Percentiles rank a stretch among this genome's conserved stretches.
These are phyloP conservation scores for Ormyrus labotus DNA, from an alignment of 2,888 invertebrate genomes.

Conservation along the genomic window DNA sequence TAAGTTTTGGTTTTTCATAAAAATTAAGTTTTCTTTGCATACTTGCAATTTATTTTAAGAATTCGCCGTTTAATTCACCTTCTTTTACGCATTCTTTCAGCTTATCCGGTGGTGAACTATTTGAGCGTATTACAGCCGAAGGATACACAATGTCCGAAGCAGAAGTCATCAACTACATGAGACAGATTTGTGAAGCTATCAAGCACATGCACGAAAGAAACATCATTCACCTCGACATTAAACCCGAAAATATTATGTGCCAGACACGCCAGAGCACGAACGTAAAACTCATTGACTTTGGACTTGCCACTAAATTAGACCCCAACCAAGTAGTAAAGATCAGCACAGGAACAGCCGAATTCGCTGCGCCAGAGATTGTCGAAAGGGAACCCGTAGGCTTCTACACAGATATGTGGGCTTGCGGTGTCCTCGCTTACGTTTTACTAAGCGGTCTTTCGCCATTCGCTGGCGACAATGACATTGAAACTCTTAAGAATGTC, in stretches of 20 bases:
- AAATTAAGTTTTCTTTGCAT: background rate
- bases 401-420: conserved; percentile 99
- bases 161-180: conserved; percentile 99
- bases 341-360: conserved; percentile 99
- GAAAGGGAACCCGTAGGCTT: conserved; percentile 99
- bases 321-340: conserved; percentile 99
- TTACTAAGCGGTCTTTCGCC: conserved; percentile 98
- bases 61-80: background rate
- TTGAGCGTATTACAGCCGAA: conserved; percentile 98
- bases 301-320: conserved; percentile 97
- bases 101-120: conserved; percentile 98
- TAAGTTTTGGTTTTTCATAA: conserved; percentile 79
- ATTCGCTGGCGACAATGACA: conserved; percentile 98
- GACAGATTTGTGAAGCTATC: conserved; percentile 98
- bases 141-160: conserved; percentile 99
- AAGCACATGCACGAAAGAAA: conserved; percentile 99
- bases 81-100: conserved; percentile 76
- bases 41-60: background rate
- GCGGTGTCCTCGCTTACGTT: conserved; percentile 98
- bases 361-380: conserved; percentile 99
- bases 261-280: conserved; percentile 96
- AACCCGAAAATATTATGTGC: conserved; percentile 99
- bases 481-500: conserved; percentile 98
- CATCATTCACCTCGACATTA: conserved; percentile 96
- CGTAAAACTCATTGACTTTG: conserved; percentile 99